Percentiles rank a stretch among this genome's conserved stretches.
phyloP scores from a whole-genome alignment of 2,888 invertebrate species.

The Neuroscelio doddi region DNA sequence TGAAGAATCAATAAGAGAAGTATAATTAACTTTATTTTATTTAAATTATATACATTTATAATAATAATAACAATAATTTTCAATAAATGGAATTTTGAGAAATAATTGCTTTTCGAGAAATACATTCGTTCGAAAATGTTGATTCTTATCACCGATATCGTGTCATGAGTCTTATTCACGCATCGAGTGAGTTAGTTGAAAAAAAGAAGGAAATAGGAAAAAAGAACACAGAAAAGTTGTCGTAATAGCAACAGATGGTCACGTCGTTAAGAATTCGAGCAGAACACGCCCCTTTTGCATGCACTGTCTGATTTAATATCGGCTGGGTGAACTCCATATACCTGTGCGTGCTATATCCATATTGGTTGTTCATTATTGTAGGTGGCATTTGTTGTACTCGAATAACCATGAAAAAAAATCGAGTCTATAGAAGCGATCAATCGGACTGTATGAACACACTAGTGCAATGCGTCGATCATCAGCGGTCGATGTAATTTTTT shows the following conservation, averaged over 20 bases:
- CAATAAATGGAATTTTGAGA: no score
- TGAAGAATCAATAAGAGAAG: no score
- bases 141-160: no score
- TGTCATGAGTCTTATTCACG: constrained; percentile 8
- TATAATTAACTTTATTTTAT: no score
- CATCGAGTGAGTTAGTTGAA: neutral
- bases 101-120: no score
- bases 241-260: constrained; percentile 16
- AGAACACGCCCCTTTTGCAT: constrained; percentile 18
- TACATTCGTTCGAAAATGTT: no score
- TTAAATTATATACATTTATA: no score
- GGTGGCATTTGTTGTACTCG: constrained; percentile 35
- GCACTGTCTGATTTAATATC: constrained; percentile 20
- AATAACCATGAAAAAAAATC: constrained; percentile 43
- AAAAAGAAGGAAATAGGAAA: constrained; percentile 1
- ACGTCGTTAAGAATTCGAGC: constrained; percentile 6
- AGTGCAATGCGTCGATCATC: neutral
- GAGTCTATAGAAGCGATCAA: constrained; percentile 51
- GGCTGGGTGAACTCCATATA: constrained; percentile 11
- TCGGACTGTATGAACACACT: no score
- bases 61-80: no score
- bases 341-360: constrained; percentile 10
- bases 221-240: constrained; percentile 3
- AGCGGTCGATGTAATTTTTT: constrained; percentile 8
- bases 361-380: constrained; percentile 22